Evolutionary conservation across 2,113 vertebrate species (phyloP).

Genomic region (Urocolius indicus): DNA sequence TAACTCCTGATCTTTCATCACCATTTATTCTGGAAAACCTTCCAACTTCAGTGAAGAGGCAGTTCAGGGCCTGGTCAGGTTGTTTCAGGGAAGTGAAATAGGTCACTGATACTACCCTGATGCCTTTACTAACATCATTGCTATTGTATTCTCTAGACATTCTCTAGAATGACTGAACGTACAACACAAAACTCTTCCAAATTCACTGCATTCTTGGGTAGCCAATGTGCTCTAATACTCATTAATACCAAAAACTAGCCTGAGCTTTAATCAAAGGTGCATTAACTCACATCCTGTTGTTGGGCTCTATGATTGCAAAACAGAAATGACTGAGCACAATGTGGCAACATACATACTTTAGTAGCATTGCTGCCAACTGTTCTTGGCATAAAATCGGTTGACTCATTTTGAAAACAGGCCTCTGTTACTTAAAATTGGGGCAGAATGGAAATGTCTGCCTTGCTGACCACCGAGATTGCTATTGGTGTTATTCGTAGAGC

Average conservation of each 20-base stretch:
- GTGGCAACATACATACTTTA: conserved; percentile 36
- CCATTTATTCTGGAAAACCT: background rate
- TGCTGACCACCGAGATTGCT: background rate
- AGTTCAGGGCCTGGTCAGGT: background rate
- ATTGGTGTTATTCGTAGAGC: background rate
- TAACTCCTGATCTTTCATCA: background rate
- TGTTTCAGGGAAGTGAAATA: background rate
- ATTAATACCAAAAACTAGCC: background rate
- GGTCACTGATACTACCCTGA: background rate
- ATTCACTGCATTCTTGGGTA: background rate
- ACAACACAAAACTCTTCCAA: background rate
- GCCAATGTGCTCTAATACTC: background rate
- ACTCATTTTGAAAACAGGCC: conserved; percentile 55
- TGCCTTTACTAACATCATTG: background rate
- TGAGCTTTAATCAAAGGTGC: conserved; percentile 41
- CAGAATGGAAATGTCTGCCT: conserved; percentile 31
- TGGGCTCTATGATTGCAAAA: conserved; percentile 46
- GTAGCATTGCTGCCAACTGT: conserved; percentile 40
- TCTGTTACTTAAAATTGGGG: conserved; percentile 34
- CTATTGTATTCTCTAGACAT: background rate
- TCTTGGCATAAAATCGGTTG: conserved; percentile 59
- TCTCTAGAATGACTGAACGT: background rate
- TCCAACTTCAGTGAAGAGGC: background rate
- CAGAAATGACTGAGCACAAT: conserved; percentile 45
- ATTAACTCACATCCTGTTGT: conserved; percentile 66